A percentile compares a stretch with the other conserved stretches of the same genome.
Evolutionary conservation across 2,797 vertebrate genomes (phyloP).

Genomic region (Hippocampus kuda): DNA sequence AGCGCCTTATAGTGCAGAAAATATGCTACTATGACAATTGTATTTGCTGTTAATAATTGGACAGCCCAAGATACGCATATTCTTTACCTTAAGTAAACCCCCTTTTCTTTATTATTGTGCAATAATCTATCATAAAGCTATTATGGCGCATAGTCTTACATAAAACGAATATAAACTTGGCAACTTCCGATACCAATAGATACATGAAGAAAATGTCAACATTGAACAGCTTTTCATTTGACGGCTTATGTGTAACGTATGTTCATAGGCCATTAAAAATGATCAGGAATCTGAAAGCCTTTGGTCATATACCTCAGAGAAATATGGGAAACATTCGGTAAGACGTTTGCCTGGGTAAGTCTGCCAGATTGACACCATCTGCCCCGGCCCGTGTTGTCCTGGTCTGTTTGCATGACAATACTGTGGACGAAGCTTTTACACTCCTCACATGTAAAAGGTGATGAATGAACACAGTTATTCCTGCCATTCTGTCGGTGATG

Average conservation of each 20-base stretch:
- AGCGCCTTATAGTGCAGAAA: too few relatives aligned
- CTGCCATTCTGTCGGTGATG: constrained; percentile 39
- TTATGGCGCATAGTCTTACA: neutral
- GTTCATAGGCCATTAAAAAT: neutral
- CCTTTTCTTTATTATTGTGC: neutral
- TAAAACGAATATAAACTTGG: neutral
- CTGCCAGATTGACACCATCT: constrained; percentile 55
- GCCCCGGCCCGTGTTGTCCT: constrained; percentile 4
- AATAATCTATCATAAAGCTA: neutral
- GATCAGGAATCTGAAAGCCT: neutral
- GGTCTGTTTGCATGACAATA: constrained; percentile 19
- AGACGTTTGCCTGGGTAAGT: constrained; percentile 6
- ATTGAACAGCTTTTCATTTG: neutral
- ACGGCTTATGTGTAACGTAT: too few relatives aligned
- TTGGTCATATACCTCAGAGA: constrained; percentile 34
- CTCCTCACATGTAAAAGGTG: constrained; percentile 10
- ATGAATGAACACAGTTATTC: constrained; percentile 20
- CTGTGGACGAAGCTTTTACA: constrained; percentile 8
- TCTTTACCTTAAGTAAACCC: neutral
- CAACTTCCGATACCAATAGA: neutral
- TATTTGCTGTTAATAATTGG: neutral
- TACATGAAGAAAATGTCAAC: neutral
- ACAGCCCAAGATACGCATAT: neutral
- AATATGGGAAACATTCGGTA: constrained; percentile 8
- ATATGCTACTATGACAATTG: neutral